Evolutionary conservation across 2,113 vertebrate species (phyloP), one percentile per base, ranked within the genome.

Genomic region (Notarius quadriscutis): DNA sequence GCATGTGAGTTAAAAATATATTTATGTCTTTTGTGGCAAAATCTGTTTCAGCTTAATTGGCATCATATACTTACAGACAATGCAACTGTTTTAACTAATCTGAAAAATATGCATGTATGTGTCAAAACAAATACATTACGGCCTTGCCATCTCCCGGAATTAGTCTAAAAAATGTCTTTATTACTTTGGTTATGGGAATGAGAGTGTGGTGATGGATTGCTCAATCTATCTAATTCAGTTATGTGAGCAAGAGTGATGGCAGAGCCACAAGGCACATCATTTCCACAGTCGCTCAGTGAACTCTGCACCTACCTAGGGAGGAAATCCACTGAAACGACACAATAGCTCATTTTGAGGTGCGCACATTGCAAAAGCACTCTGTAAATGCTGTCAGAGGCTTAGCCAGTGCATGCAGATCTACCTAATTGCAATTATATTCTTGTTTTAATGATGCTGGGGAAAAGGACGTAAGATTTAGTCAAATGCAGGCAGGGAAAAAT

Each of bases 151-250:
- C 87, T 89, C 72, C 78, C 77, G 27, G 71, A 90, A 90, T 86
- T 90, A 87, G 75, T 84, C 85, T 71, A 88, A 88, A 81, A 91
- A 89, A 91, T 83, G 50, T 89, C 90, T 87, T 89, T 89, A 89
- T 93, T 92, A 88, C 87, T 91, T 90, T 84, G 87, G 88, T 90
- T 90, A 93, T 92, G 91, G 90, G 90, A 89, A 87, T 81, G 63
- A 81, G 81, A 83, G 88, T 81, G 87, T 58, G 84, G 91, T 94
- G 94, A 95, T 93, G 91, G 89, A 94, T 93, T 89, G 91, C 91
- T 93, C 93, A 92, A 91, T 94, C 89, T 89, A 57, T 86, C 90
- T 93, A 92, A 93, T 93, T 91, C 89, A 91, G 90, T 92, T 92
- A 91, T 86, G 92, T 90, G 91, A 93, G 91, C 87, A 92, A 92